Evolutionary conservation across 2,888 invertebrate species (phyloP).

Genomic region (Andrena flavipes): DNA sequence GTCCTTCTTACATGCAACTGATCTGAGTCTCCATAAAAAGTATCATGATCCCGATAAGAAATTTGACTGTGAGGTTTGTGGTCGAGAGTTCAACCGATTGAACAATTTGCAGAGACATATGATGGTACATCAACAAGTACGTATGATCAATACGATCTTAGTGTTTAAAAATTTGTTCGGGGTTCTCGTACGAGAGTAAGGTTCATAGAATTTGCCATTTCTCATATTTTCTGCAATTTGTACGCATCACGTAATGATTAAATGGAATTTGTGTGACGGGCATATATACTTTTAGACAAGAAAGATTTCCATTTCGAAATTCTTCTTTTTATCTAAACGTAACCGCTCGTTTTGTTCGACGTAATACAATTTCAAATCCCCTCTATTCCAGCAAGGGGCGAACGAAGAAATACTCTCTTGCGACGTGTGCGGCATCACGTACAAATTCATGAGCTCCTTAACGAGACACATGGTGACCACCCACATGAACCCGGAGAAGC

Average conservation of each 20-base stretch:
- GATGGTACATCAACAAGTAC: conserved; percentile 84
- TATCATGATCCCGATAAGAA: conserved; percentile 84
- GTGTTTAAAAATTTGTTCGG: conserved; percentile 44
- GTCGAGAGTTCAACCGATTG: conserved; percentile 83
- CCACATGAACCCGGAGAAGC: conserved; percentile 85
- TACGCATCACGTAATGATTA: conserved; percentile 42
- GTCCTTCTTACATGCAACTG: conserved; percentile 86
- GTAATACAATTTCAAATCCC: background rate
- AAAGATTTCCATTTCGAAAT: conserved; percentile 20
- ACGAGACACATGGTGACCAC: conserved; percentile 88
- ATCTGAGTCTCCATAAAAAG: conserved; percentile 84
- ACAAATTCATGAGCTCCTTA: conserved; percentile 87
- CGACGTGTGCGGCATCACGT: conserved; percentile 85
- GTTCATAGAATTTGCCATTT: conserved; percentile 48
- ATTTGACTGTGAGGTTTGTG: conserved; percentile 84
- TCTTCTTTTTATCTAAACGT: conserved; percentile 1
- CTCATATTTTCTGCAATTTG: conserved; percentile 66
- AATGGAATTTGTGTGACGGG: conserved; percentile 17
- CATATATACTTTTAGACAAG: conserved; percentile 9
- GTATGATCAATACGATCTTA: conserved; percentile 62
- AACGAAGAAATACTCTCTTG: conserved; percentile 83
- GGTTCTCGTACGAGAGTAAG: conserved; percentile 37
- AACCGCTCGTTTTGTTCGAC: too few relatives aligned
- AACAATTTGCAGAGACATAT: conserved; percentile 84
- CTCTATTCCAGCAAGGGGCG: conserved; percentile 76